Evolutionary conservation across 1,140 invertebrate genomes (phyloP).

Genomic region (Nephila pilipes): DNA sequence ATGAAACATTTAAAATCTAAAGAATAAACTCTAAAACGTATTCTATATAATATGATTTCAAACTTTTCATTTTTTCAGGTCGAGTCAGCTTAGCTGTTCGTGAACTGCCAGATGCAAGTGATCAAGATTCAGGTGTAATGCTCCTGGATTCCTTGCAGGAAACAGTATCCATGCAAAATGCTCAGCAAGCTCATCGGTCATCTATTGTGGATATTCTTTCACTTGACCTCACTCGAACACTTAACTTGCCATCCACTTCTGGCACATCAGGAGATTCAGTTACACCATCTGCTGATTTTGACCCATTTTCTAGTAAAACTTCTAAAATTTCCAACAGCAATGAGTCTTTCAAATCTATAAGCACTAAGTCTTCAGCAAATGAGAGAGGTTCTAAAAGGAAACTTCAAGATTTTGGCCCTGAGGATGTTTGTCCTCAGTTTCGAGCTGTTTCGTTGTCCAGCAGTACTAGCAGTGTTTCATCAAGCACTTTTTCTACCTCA

Average conservation of each 20-base stretch:
- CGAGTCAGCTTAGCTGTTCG: slow-evolving; percentile 78
- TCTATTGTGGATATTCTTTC: slow-evolving; percentile 76
- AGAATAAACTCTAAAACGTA: too few relatives aligned
- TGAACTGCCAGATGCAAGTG: slow-evolving; percentile 72
- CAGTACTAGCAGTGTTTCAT: background rate
- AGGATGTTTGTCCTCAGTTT: slow-evolving; percentile 65
- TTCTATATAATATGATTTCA: too few relatives aligned
- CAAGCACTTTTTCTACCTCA: background rate
- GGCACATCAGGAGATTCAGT: slow-evolving; percentile 24
- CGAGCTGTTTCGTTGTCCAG: slow-evolving; percentile 45
- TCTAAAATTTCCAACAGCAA: background rate
- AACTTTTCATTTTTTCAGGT: slow-evolving; percentile 56
- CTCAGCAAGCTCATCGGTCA: slow-evolving; percentile 65
- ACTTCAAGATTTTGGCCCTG: slow-evolving; percentile 55
- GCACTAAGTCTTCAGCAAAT: background rate
- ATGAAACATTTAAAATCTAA: too few relatives aligned
- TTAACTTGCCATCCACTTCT: slow-evolving; percentile 48
- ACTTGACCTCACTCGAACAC: slow-evolving; percentile 72
- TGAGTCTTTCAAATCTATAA: background rate
- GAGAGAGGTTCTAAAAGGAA: slow-evolving; percentile 65
- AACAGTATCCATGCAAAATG: slow-evolving; percentile 73
- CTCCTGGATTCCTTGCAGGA: slow-evolving; percentile 77
- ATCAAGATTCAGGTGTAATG: slow-evolving; percentile 70
- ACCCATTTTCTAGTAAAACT: slow-evolving; percentile 35
- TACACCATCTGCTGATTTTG: slow-evolving; percentile 52